Evolutionary conservation across 2,888 invertebrate genomes (phyloP).

Genomic region (Hemistola chrysoprasaria): DNA sequence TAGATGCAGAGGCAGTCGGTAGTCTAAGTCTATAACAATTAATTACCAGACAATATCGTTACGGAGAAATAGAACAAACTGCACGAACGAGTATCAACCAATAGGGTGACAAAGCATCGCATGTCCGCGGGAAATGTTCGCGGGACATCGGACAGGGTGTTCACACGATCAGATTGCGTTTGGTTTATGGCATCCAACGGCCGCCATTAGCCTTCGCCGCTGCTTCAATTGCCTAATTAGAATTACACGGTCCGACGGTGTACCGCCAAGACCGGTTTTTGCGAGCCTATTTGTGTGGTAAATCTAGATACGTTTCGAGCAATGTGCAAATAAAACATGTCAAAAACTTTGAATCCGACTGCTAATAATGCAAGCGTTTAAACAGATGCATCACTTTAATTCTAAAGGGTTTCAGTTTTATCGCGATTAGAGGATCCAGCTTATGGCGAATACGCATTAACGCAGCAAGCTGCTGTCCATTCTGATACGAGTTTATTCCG

Average conservation of each 20-base stretch:
- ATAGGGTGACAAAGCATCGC: slow-evolving; percentile 79
- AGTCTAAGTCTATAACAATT: slow-evolving; percentile 7
- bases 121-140: slow-evolving; percentile 68
- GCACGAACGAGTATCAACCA: slow-evolving; percentile 31
- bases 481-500: slow-evolving; percentile 9
- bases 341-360: slow-evolving; percentile 3
- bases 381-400: too few relatives aligned
- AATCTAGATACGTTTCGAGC: slow-evolving; percentile 41
- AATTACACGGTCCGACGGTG: slow-evolving; percentile 55
- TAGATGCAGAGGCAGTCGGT: background rate
- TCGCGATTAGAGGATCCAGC: slow-evolving; percentile 11
- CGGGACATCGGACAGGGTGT: slow-evolving; percentile 67
- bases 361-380: too few relatives aligned
- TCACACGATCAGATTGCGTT: slow-evolving; percentile 77
- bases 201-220: slow-evolving; percentile 68
- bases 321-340: slow-evolving; percentile 29
- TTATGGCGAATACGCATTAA: slow-evolving; percentile 14
- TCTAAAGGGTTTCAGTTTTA: background rate
- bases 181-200: slow-evolving; percentile 67
- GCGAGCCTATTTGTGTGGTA: slow-evolving; percentile 41
- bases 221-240: slow-evolving; percentile 78
- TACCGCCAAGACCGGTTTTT: slow-evolving; percentile 53
- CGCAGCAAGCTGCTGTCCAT: slow-evolving; percentile 9
- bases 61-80: slow-evolving; percentile 1
- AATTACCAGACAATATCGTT: slow-evolving; percentile 14